These are phyloP conservation scores for Fundulus diaphanus DNA, from an alignment of 2,797 vertebrate genomes.

Conservation along the genomic window DNA sequence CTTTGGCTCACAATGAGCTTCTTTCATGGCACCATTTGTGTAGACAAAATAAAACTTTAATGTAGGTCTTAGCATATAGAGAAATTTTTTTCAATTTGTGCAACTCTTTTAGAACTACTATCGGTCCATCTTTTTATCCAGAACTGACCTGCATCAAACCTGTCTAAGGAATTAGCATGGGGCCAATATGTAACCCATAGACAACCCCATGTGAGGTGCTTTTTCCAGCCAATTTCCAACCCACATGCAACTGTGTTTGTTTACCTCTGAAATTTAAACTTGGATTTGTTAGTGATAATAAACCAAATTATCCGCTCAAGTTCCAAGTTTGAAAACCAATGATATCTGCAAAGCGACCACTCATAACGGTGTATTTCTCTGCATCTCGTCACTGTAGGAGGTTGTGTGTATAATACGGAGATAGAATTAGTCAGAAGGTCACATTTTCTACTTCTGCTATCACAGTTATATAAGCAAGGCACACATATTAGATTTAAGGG, in stretches of 20 bases:
- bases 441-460: no score
- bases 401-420: not conserved
- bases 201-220: not conserved
- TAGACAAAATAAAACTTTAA: not conserved
- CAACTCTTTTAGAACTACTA: not conserved
- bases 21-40: not conserved
- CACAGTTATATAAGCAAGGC: no score
- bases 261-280: not conserved
- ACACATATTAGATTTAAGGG: no score
- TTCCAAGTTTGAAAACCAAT: not conserved
- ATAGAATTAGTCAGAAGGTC: no score
- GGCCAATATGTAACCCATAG: not conserved
- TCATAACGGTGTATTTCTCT: no score
- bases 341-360: not conserved
- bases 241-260: not conserved
- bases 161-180: not conserved
- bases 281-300: not conserved
- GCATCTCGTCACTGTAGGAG: not conserved
- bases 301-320: not conserved
- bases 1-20: not conserved
- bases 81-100: not conserved
- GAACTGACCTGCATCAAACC: not conserved
- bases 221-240: not conserved
- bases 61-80: not conserved
- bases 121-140: not conserved